phyloP scores from a whole-genome alignment of 2,888 invertebrate genomes.

The Megastigmus dorsalis region DNA sequence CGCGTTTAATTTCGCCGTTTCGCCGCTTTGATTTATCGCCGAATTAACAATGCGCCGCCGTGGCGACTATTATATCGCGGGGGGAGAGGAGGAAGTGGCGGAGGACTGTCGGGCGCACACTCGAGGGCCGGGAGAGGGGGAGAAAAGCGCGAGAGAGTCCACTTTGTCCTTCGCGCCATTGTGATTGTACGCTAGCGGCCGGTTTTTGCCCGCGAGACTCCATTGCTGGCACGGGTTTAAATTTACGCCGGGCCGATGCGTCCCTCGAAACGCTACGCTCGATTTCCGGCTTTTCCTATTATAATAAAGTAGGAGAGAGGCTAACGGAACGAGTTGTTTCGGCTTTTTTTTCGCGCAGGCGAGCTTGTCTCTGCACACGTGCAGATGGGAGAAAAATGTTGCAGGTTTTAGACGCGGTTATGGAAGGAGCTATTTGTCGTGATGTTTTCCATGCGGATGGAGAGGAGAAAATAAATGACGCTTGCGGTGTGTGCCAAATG shows the following conservation, averaged over 20 bases:
- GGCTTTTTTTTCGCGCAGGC: too few relatives aligned
- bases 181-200: conserved; percentile 59
- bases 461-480: too few relatives aligned
- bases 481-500: too few relatives aligned
- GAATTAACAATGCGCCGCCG: conserved; percentile 48
- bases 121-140: too few relatives aligned
- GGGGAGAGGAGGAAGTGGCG: neutral
- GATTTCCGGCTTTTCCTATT: conserved; percentile 60
- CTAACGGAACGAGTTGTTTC: too few relatives aligned
- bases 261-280: conserved; percentile 57
- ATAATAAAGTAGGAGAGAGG: too few relatives aligned
- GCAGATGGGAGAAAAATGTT: too few relatives aligned
- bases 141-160: neutral
- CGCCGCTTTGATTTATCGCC: conserved; percentile 45
- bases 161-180: conserved; percentile 58
- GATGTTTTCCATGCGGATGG: too few relatives aligned
- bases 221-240: conserved; percentile 59
- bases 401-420: too few relatives aligned
- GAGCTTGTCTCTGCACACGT: too few relatives aligned
- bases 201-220: conserved; percentile 5
- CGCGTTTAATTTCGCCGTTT: conserved; percentile 34
- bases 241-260: conserved; percentile 61
- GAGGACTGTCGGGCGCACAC: conserved; percentile 8
- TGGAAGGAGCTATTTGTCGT: too few relatives aligned
- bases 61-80: neutral